phyloP scores from a whole-genome alignment of 2,797 vertebrate species.

The Merluccius polli region DNA sequence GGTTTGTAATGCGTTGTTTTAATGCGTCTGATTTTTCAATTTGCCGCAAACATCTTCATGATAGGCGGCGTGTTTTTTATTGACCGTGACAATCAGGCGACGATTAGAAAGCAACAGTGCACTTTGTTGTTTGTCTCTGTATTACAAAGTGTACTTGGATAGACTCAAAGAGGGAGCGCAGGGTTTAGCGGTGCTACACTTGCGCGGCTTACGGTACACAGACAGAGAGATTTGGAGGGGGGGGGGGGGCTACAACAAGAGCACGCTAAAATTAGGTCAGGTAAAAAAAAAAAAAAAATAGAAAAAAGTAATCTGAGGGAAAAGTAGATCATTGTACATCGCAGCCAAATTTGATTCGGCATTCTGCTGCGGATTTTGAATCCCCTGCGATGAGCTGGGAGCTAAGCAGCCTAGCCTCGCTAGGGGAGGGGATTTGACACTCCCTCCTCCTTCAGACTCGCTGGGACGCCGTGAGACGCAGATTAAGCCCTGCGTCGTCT shows the following conservation, averaged over 20 bases:
- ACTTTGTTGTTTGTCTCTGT: neutral
- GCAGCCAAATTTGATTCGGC: conserved; percentile 30
- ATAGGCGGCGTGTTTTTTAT: neutral
- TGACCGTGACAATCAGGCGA: too few species aligned
- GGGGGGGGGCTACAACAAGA: too few species aligned
- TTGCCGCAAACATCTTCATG: neutral
- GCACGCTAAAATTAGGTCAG: conserved; percentile 54
- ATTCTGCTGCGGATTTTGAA: conserved; percentile 25
- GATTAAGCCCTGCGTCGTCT: conserved; percentile 11
- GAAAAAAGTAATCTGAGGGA: conserved; percentile 14
- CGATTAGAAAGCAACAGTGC: too few species aligned
- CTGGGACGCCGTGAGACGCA: conserved; percentile 8
- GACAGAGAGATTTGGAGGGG: conserved; percentile 31
- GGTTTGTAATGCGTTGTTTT: neutral
- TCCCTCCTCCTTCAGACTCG: conserved; percentile 7
- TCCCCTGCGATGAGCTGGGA: conserved; percentile 37
- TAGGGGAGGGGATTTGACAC: conserved; percentile 22
- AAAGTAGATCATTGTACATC: conserved; percentile 38
- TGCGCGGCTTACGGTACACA: neutral
- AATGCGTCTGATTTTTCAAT: neutral
- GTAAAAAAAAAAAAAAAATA: conserved; percentile 22
- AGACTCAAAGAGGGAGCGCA: neutral
- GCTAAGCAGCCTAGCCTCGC: conserved; percentile 38
- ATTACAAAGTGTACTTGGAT: neutral
- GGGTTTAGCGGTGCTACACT: neutral